Conservation (phyloP, 2,888 invertebrate genomes). For the Rhagonycha fulva region DNA sequence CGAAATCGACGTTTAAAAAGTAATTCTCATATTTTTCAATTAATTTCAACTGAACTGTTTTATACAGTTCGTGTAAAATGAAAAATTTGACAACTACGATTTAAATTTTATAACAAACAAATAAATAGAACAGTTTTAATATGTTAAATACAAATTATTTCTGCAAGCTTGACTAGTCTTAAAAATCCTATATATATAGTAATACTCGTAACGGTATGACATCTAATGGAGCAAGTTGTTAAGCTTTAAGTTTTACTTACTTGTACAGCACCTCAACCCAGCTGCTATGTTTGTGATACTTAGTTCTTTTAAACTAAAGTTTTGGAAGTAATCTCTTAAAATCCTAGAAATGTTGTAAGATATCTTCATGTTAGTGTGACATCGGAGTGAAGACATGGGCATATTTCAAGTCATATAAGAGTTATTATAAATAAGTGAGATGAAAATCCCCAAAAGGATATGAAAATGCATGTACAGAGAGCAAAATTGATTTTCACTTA, state of each 20-base stretch:
- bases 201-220: slow-evolving; percentile 49
- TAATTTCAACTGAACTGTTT: not conserved
- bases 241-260: slow-evolving; percentile 23
- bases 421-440: too few species aligned
- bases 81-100: not conserved
- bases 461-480: not conserved
- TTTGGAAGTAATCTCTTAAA: too few species aligned
- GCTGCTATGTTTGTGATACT: too few species aligned
- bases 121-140: slow-evolving; percentile 1
- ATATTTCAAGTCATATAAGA: too few species aligned
- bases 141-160: slow-evolving; percentile 20
- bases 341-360: too few species aligned
- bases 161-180: slow-evolving; percentile 46
- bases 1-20: not conserved
- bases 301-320: too few species aligned
- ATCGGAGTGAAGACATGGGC: too few species aligned
- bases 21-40: not conserved
- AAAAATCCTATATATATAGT: slow-evolving; percentile 44
- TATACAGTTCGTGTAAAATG: not conserved
- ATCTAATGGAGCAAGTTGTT: slow-evolving; percentile 50
- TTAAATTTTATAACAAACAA: not conserved
- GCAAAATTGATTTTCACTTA: slow-evolving; percentile 35
- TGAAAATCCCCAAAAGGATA: not conserved
- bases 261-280: not conserved
- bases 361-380: too few species aligned